A percentile compares a stretch with the other conserved stretches of the same genome.
These are phyloP conservation scores for Rhinella marina DNA, from an alignment of 2,797 vertebrate species.

Conservation along the genomic window DNA sequence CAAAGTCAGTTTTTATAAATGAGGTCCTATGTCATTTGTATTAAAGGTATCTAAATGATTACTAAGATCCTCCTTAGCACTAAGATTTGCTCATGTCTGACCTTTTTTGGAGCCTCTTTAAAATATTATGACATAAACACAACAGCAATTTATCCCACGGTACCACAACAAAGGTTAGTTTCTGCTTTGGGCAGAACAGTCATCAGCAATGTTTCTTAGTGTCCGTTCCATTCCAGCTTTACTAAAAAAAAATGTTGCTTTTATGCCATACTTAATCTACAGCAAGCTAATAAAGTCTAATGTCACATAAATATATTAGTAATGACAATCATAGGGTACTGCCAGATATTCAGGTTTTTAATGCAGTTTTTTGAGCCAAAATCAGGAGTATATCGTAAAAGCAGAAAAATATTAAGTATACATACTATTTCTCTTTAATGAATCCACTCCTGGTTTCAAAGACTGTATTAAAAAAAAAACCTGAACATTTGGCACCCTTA, in stretches of 20 bases:
- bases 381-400: too few relatives aligned
- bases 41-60: background rate
- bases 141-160: background rate
- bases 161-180: background rate
- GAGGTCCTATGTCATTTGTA: background rate
- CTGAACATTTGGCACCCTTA: too few relatives aligned
- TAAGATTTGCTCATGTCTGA: background rate
- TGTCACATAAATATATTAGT: background rate
- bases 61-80: too few relatives aligned
- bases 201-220: conserved; percentile 8
- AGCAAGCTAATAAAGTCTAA: background rate
- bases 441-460: too few relatives aligned
- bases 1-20: background rate
- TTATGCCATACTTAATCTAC: background rate
- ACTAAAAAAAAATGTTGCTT: background rate
- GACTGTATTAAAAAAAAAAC: too few relatives aligned
- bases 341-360: background rate
- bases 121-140: background rate
- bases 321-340: background rate
- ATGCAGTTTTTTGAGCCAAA: too few relatives aligned
- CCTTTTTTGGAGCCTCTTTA: background rate
- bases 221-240: background rate
- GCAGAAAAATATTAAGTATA: too few relatives aligned
- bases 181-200: background rate
- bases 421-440: too few relatives aligned